Evolutionary conservation across 2,797 vertebrate genomes (phyloP), one percentile per base, ranked within the genome.

Genomic region (Peromyscus nudipes): DNA sequence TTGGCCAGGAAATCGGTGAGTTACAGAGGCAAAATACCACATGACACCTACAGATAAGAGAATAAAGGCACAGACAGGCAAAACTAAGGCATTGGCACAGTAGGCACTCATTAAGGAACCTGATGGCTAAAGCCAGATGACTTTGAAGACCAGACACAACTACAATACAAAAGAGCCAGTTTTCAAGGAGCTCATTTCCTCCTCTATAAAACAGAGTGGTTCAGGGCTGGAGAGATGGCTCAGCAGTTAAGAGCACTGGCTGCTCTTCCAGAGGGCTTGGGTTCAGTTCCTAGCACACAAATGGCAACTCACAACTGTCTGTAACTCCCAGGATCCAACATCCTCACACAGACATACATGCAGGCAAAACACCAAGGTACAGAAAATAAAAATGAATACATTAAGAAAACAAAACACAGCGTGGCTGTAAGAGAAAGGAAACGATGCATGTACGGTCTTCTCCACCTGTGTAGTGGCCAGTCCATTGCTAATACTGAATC

Each of bases 401-500:
- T 17, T 55, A 17, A 55, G 55, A 55, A 55, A 55, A 55, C 14
- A 55, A 55, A 55, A 55, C 16, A 90, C 2, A 62, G 23, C 11
- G 37, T 79, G 94, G 77, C 31, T 69, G 64, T n/a, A 49, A 86
- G 19, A 82, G 37, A 91, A 89, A 57, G 52, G 88, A 82, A 95
- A 85, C 75, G 94, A 81, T 62, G 49, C 27, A 85, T 90, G 77
- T 19, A 96, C 8, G 12, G 17, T 81, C 57, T 84, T 49, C 86
- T 64, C 80, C 98, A 99, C 99, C 99, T 99, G 99, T 96, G 99
- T 99, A 91, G 99, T 99, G 92, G 99, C 99, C 97, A 99, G 98
- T 87, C 99, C 99, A 89, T 99, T 99, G 98, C 99, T 99, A 98
- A 99, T 99, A 67, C 99, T 99, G 98, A 99, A 99, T 97, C 99